Evolutionary conservation across 1,140 invertebrate species (phyloP).

Genomic region (Ditylenchus dipsaci): DNA sequence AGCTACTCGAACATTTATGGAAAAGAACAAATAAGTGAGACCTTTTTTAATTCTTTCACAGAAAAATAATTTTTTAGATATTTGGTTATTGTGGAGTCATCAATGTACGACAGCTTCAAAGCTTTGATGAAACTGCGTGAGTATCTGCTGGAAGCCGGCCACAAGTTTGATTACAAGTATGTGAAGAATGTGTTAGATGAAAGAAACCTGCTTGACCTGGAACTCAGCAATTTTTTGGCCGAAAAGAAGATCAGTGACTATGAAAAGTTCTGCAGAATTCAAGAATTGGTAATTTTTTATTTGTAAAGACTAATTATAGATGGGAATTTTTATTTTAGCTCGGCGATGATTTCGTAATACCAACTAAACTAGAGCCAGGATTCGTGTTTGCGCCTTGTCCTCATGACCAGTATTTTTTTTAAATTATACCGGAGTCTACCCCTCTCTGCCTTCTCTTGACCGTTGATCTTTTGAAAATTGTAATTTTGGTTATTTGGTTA

Average conservation of each 20-base stretch:
- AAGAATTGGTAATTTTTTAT: constrained; percentile 26
- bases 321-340: constrained; percentile 15
- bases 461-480: too few species aligned
- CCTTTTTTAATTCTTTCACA: too few species aligned
- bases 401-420: constrained; percentile 37
- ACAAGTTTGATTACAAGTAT: constrained; percentile 25
- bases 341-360: constrained; percentile 25
- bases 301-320: not conserved
- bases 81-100: constrained; percentile 44
- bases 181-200: constrained; percentile 21
- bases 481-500: too few species aligned
- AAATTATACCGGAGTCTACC: too few species aligned
- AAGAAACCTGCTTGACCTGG: constrained; percentile 19
- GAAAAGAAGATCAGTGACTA: constrained; percentile 34
- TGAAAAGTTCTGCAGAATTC: constrained; percentile 41
- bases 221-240: constrained; percentile 31
- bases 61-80: constrained; percentile 20
- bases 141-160: constrained; percentile 38
- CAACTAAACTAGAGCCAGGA: constrained; percentile 38
- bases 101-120: constrained; percentile 37
- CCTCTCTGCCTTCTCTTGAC: too few species aligned
- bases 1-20: constrained; percentile 40
- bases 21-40: constrained; percentile 43
- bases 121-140: constrained; percentile 47
- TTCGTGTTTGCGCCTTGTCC: constrained; percentile 44